phyloP scores from a whole-genome alignment of 2,888 invertebrate genomes.

The Luffia ferchaultella region DNA sequence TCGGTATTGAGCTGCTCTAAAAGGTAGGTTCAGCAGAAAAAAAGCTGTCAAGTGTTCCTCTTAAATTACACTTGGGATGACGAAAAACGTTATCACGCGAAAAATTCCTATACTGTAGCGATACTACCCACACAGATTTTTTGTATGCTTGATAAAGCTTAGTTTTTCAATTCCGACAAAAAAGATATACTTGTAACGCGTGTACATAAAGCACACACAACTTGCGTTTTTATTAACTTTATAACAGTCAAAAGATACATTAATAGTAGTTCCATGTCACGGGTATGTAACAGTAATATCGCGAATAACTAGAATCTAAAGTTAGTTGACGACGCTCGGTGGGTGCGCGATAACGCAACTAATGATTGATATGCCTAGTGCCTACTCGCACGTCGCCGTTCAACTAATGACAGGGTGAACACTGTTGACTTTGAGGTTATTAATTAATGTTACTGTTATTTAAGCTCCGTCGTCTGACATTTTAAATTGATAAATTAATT shows the following conservation, averaged over 20 bases:
- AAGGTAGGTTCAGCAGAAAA: no score
- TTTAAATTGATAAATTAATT: slow-evolving; percentile 24
- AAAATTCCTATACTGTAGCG: no score
- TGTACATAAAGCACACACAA: no score
- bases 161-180: no score
- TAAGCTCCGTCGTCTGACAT: slow-evolving; percentile 27
- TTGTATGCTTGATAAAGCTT: no score
- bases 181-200: no score
- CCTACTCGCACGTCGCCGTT: slow-evolving; percentile 51
- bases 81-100: no score
- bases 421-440: slow-evolving; percentile 61
- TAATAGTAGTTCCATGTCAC: neutral
- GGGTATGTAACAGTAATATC: neutral
- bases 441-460: slow-evolving; percentile 62
- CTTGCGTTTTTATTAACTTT: no score
- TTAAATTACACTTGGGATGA: no score
- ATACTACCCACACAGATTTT: no score
- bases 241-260: neutral
- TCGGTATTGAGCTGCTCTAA: no score
- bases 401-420: slow-evolving; percentile 59
- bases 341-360: slow-evolving; percentile 46
- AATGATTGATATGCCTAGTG: slow-evolving; percentile 59
- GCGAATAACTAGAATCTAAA: neutral
- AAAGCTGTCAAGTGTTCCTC: no score
- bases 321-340: slow-evolving; percentile 37